These are phyloP conservation scores for Girardia tigrina DNA, from an alignment of 2,888 invertebrate genomes.

Conservation along the genomic window DNA sequence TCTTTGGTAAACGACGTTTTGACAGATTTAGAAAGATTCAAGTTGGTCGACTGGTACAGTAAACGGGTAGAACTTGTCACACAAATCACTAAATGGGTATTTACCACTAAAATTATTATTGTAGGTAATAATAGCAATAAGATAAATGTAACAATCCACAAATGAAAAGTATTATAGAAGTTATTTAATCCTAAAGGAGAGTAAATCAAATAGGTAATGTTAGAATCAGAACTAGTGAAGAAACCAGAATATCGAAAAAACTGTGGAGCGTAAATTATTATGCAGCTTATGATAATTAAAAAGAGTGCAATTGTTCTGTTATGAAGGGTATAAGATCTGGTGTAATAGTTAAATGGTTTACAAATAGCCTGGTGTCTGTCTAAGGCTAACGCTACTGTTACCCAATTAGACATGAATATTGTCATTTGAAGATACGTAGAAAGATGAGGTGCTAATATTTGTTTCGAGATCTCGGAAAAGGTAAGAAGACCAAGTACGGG, in stretches of 20 bases:
- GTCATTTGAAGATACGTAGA: neutral
- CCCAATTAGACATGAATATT: neutral
- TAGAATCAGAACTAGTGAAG: neutral
- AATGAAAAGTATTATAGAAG: neutral
- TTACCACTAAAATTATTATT: neutral
- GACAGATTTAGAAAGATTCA: neutral
- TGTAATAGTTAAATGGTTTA: constrained; percentile 5
- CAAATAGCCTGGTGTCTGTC: neutral
- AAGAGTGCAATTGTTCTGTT: neutral
- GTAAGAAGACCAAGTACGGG: neutral
- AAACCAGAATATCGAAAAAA: neutral
- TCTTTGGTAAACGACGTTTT: constrained; percentile 1
- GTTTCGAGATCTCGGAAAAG: neutral
- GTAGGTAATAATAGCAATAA: neutral
- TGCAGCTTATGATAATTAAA: neutral
- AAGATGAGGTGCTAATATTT: neutral
- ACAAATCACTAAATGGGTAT: neutral
- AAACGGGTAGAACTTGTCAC: neutral
- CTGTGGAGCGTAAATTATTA: neutral
- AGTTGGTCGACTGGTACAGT: neutral
- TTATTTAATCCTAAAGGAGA: neutral
- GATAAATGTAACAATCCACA: neutral
- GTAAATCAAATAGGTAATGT: neutral
- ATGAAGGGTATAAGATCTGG: neutral
- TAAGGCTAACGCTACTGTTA: neutral